Evolutionary conservation across 2,113 vertebrate genomes (phyloP).

Genomic region (Jaculus jaculus): DNA sequence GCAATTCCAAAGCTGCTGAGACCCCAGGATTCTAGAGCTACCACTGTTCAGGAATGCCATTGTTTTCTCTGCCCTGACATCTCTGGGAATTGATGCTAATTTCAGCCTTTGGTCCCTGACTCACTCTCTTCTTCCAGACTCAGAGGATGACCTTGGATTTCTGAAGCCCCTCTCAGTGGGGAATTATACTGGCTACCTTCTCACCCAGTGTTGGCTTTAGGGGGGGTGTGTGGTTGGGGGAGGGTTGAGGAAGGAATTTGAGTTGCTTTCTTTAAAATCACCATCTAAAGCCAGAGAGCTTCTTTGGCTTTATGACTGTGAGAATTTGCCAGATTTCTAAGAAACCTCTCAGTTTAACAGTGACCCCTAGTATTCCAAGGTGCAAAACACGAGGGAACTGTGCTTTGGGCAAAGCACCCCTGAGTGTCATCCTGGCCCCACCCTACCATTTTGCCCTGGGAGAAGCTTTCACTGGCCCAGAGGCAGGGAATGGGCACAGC

Average conservation of each 20-base stretch:
- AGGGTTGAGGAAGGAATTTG: neutral
- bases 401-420: neutral
- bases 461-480: neutral
- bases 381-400: neutral
- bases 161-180: conserved; percentile 62
- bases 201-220: neutral
- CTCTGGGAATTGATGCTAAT: conserved; percentile 75
- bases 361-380: neutral
- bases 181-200: neutral
- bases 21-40: conserved; percentile 57
- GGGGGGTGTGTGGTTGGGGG: neutral
- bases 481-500: neutral
- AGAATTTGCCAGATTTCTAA: neutral
- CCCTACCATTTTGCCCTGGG: neutral
- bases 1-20: conserved; percentile 43
- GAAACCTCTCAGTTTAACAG: conserved; percentile 26
- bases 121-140: conserved; percentile 74
- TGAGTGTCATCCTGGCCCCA: neutral
- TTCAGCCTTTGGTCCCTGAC: conserved; percentile 75
- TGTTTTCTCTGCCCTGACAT: conserved; percentile 32
- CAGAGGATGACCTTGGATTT: conserved; percentile 67
- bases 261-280: conserved; percentile 37
- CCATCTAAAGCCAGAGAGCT: conserved; percentile 28
- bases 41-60: conserved; percentile 65
- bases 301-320: conserved; percentile 36